These are phyloP conservation scores for Aphelinus certus DNA, from an alignment of 1,140 invertebrate species.

Conservation along the genomic window DNA sequence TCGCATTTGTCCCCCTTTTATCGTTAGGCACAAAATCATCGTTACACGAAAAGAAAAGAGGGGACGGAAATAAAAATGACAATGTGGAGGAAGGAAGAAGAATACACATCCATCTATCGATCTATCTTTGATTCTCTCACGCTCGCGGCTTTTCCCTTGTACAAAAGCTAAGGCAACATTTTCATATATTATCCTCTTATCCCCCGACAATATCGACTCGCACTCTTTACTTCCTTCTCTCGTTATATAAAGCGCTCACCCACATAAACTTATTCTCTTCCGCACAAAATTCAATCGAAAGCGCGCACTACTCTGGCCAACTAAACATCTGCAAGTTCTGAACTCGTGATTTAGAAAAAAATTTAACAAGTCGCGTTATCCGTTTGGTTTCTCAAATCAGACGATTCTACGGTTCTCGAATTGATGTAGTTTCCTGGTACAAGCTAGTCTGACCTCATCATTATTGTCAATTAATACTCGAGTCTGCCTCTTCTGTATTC, in stretches of 20 bases:
- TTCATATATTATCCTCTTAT: constrained; percentile 37
- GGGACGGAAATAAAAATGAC: background rate
- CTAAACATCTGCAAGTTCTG: background rate
- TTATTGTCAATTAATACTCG: too few relatives aligned
- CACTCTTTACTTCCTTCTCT: constrained; percentile 14
- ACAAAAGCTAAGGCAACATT: constrained; percentile 60
- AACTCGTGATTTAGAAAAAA: too few relatives aligned
- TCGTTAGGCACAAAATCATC: constrained; percentile 27
- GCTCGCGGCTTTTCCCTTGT: constrained; percentile 41
- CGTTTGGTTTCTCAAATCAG: too few relatives aligned
- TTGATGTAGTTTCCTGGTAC: too few relatives aligned
- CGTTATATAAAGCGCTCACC: too few relatives aligned
- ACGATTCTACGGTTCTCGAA: too few relatives aligned
- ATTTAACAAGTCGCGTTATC: too few relatives aligned
- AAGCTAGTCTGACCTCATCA: too few relatives aligned
- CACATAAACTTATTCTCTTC: background rate
- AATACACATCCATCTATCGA: constrained; percentile 22
- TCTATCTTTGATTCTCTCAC: constrained; percentile 6
- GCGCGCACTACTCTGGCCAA: background rate
- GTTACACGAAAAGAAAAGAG: constrained; percentile 8
- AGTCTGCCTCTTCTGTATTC: too few relatives aligned
- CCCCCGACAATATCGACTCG: background rate
- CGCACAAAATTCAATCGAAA: background rate
- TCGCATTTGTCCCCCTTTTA: constrained; percentile 2
- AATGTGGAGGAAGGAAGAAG: background rate